These are phyloP conservation scores for Cinara cedri DNA, from an alignment of 2,888 invertebrate species.

Conservation along the genomic window DNA sequence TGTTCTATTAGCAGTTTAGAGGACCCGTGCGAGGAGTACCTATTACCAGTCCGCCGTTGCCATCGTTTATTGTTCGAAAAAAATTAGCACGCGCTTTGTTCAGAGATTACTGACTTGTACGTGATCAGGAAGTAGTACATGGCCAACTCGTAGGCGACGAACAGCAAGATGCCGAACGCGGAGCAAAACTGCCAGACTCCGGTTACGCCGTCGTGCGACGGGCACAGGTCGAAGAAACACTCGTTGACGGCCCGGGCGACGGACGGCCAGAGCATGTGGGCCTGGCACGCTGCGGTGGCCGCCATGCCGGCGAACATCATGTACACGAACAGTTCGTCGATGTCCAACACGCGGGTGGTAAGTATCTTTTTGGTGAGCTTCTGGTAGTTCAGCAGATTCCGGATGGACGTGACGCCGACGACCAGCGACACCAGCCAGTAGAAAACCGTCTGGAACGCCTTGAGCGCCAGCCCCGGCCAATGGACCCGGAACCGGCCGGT, in stretches of 20 bases:
- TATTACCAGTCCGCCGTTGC: too few species aligned
- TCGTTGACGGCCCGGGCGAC: conserved; percentile 18
- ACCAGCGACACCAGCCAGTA: conserved; percentile 11
- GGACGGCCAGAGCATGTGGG: conserved; percentile 23
- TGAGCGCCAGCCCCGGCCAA: conserved; percentile 10
- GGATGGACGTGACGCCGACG: neutral
- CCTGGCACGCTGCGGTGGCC: conserved; percentile 34
- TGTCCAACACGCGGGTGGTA: conserved; percentile 25
- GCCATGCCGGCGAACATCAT: conserved; percentile 1
- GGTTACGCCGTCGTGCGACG: neutral
- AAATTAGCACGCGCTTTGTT: too few species aligned
- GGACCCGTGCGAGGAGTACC: too few species aligned
- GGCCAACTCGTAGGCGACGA: conserved; percentile 26
- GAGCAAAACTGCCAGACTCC: conserved; percentile 21
- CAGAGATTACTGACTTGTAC: conserved; percentile 18
- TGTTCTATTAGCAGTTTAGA: too few species aligned
- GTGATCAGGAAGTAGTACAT: conserved; percentile 13
- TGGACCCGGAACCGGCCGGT: conserved; percentile 8
- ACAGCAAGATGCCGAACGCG: conserved; percentile 18
- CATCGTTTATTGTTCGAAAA: too few species aligned
- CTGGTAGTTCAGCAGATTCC: conserved; percentile 7
- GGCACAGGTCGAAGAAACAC: conserved; percentile 38
- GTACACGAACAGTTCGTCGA: conserved; percentile 36
- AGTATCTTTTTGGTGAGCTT: neutral
- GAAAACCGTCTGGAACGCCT: conserved; percentile 5